phyloP scores from a whole-genome alignment of 2,888 invertebrate genomes.

The Oscheius sp. region DNA sequence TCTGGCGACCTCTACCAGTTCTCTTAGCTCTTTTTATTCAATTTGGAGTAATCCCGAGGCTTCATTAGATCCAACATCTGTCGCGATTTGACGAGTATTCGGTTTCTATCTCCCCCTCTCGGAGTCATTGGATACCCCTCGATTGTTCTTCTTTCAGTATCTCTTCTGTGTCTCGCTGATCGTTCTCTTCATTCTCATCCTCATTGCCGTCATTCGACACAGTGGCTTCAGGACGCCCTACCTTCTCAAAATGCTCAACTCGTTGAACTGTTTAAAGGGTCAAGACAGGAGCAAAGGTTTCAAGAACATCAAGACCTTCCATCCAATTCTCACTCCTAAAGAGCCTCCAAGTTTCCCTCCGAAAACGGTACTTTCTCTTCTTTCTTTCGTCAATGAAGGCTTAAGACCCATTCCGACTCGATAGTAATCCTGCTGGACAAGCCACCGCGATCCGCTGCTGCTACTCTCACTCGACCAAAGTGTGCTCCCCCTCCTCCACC shows the following conservation, averaged over 20 bases:
- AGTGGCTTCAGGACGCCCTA: neutral
- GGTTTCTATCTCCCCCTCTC: neutral
- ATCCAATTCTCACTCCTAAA: neutral
- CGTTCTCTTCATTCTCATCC: neutral
- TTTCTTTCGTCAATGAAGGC: too few relatives aligned
- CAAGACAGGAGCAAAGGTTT: conserved; percentile 23
- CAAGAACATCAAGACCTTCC: neutral
- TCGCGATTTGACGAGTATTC: conserved; percentile 4
- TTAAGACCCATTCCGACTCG: conserved; percentile 29
- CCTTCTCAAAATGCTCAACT: neutral
- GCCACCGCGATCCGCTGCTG: conserved; percentile 42
- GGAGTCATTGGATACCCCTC: neutral
- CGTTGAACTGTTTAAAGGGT: conserved; percentile 14
- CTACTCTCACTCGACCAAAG: conserved; percentile 54
- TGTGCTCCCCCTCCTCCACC: conserved; percentile 60
- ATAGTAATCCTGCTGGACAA: conserved; percentile 45
- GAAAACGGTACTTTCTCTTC: conserved; percentile 3
- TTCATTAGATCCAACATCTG: conserved; percentile 31
- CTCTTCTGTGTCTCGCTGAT: conserved; percentile 10
- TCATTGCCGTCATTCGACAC: conserved; percentile 11
- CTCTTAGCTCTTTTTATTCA: too few relatives aligned
- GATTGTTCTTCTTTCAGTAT: conserved; percentile 8
- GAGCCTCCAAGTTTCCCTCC: conserved; percentile 15
- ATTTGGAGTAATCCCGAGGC: neutral
- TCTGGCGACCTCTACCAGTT: neutral